Conservation (phyloP, 2,888 invertebrate genomes). For the Anthophora plumipes region DNA sequence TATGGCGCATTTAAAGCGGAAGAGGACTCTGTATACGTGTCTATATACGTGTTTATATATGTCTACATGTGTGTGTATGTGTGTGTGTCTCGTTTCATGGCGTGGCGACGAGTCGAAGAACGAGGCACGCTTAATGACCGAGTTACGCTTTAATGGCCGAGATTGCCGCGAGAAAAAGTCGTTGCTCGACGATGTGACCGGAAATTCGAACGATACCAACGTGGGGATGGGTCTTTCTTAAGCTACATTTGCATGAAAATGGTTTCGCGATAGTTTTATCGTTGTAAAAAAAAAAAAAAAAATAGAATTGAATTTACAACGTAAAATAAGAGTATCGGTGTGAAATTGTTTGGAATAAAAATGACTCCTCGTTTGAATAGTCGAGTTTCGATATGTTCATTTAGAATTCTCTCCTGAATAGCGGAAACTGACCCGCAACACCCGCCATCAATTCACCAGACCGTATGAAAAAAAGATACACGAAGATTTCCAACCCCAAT, state of each 20-base stretch:
- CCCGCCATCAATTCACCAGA: constrained; percentile 20
- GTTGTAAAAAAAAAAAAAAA: no score
- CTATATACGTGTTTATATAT: no score
- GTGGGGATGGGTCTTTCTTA: background rate
- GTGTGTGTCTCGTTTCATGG: background rate
- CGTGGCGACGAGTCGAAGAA: constrained; percentile 27
- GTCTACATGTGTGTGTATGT: no score
- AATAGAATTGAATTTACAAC: no score
- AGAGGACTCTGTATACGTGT: background rate
- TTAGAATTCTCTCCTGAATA: background rate
- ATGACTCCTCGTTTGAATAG: background rate
- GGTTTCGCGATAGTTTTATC: background rate
- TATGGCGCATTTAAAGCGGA: constrained; percentile 39
- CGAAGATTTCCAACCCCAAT: constrained; percentile 12
- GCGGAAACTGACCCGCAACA: constrained; percentile 4
- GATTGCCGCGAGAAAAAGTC: constrained; percentile 50
- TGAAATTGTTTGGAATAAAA: background rate
- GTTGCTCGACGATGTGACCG: constrained; percentile 61
- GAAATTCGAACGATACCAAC: constrained; percentile 45
- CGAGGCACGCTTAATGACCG: constrained; percentile 64
- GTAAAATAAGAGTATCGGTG: no score
- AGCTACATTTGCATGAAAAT: constrained; percentile 1
- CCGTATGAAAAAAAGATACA: constrained; percentile 55
- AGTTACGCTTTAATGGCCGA: constrained; percentile 69
- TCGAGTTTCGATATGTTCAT: background rate